phyloP scores from a whole-genome alignment of 2,113 vertebrate species.

The Pituophis catenifer region DNA sequence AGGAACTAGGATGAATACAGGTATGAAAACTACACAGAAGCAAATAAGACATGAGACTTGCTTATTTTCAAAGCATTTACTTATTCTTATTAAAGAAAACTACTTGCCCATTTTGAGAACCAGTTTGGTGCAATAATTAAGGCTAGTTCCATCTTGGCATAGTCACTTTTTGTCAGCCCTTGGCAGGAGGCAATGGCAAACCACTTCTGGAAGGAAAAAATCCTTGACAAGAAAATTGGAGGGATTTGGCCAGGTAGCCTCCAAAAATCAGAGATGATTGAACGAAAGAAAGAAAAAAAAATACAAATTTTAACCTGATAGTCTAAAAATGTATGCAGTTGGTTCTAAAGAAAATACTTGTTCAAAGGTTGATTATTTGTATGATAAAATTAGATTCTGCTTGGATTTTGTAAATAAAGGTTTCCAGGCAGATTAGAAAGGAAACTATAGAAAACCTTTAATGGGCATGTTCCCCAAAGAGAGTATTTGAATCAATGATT shows the following conservation, averaged over 20 bases:
- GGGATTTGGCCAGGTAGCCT: not conserved
- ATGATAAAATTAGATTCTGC: not conserved
- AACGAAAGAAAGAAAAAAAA: not conserved
- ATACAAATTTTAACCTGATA: not conserved
- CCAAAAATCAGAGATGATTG: not conserved
- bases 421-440: not conserved
- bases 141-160: not conserved
- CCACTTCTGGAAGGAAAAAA: not conserved
- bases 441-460: not conserved
- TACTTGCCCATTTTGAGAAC: not conserved
- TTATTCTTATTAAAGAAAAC: not conserved
- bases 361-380: not conserved
- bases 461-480: not conserved
- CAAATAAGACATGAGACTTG: not conserved
- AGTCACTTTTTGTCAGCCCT: not conserved
- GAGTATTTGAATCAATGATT: not conserved
- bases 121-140: too few relatives aligned
- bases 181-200: not conserved
- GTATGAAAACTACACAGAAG: not conserved
- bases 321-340: fast-evolving
- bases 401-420: not conserved
- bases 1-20: not conserved
- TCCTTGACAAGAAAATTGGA: not conserved
- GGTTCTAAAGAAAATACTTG: not conserved
- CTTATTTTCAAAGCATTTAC: not conserved